These are phyloP conservation scores for Rhagologus leucostigma DNA, from an alignment of 2,113 vertebrate genomes.

Conservation along the genomic window DNA sequence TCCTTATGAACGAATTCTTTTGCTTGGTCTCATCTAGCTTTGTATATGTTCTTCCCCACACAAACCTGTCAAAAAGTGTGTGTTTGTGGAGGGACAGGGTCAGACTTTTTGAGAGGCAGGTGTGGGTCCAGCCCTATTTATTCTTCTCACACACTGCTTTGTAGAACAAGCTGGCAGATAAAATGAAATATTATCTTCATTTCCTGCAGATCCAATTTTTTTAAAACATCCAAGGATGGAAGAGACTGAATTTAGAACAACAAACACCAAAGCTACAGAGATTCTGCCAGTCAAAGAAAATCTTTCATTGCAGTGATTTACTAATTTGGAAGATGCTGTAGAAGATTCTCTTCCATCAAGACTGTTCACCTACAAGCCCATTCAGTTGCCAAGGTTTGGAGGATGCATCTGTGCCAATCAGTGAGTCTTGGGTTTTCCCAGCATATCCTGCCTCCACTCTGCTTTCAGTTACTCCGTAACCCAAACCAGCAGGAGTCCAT, in stretches of 20 bases:
- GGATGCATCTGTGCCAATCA: neutral
- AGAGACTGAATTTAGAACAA: neutral
- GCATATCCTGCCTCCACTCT: neutral
- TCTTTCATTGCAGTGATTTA: neutral
- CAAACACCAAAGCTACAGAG: neutral
- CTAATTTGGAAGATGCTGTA: neutral
- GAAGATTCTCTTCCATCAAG: neutral
- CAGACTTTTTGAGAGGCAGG: neutral
- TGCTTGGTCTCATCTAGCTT: neutral
- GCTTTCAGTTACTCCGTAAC: neutral
- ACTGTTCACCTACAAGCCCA: neutral
- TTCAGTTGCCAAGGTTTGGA: neutral
- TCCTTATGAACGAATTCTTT: neutral
- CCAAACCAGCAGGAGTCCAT: neutral
- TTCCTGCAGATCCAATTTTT: neutral
- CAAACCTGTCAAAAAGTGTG: neutral
- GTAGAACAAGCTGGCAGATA: neutral
- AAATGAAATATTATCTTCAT: constrained; percentile 8
- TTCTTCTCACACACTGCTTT: neutral
- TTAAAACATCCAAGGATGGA: neutral
- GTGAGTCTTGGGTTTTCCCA: neutral
- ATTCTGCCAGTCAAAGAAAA: neutral
- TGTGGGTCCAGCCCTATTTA: neutral
- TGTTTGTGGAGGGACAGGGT: neutral
- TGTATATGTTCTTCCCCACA: neutral